Base-by-base conservation (phyloP, 2,888 invertebrate species). In the Pseudococcus jackbeardsleyi region DNA sequence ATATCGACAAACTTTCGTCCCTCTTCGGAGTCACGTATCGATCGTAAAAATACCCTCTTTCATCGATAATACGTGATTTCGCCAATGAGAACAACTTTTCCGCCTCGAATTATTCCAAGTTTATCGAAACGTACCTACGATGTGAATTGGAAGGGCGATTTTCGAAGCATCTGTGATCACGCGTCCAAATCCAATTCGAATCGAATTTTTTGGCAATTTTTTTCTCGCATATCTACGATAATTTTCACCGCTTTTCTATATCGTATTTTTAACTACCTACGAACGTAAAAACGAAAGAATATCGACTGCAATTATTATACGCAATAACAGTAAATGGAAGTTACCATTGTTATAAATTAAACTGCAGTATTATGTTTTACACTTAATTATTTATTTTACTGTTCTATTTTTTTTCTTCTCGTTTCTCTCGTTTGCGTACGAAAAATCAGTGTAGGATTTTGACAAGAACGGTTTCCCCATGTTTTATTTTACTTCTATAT, bases 271-370 rank as follows among this genome's bases (percentile, higher is more conserved):
- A n/a, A 59, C 4, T 59, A 59, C 59, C 19, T 33, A 50, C 84
- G 48, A 84, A n/a, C 19, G 8, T n/a, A 59, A 59, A 79, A 79
- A 79, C 17, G 6, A 79, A 39, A 42, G 42, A 79, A 42, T 79
- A 42, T 79, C 26, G 79, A 79, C 79, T 79, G 79, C 79, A 79
- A 79, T 79, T 72, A 84, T 84, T n/a, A n/a, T 39, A 64, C 79
- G 26, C 48, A 77, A 87, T 87, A 50, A 50, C 77, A 46, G 42
- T 79, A n/a, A 33, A 50, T 87, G 77, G 54, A 79, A 87, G 87
- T 87, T 87, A 87, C 87, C 87, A 87, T 87, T 87, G 86, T 86
- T 86, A 77, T 87, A 86, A 64, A 50, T 50, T 33, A 86, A 68
- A 77, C 33, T 79, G 54, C 87, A 79, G 77, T 87, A 87, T 87